Evolutionary conservation across 2,888 invertebrate genomes (phyloP).

Genomic region (Tuberolachnus salignus): DNA sequence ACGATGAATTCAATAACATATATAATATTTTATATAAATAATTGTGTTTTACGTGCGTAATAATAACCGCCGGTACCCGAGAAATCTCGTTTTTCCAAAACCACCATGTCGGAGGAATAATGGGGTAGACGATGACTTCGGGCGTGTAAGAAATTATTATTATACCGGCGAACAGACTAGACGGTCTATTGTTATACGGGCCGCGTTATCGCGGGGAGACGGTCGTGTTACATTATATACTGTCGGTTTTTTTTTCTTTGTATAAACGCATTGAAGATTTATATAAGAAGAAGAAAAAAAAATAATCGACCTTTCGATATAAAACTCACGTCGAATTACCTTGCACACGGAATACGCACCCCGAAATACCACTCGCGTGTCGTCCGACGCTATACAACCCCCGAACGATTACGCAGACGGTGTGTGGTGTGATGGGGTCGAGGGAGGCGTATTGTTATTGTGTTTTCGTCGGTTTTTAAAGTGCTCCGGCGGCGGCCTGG

Average conservation of each 20-base stretch:
- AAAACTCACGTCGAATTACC: too few species aligned
- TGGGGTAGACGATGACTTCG: neutral
- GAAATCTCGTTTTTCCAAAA: constrained; percentile 32
- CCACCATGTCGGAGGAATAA: neutral
- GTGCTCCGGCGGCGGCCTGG: too few species aligned
- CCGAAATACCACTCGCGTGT: too few species aligned
- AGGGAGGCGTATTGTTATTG: neutral
- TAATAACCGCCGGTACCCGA: constrained; percentile 16
- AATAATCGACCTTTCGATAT: too few species aligned
- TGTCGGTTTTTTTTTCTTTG: too few species aligned
- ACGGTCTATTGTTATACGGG: neutral
- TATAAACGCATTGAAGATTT: neutral
- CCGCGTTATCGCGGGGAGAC: neutral
- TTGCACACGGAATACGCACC: too few species aligned
- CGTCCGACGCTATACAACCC: too few species aligned
- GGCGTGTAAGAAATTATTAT: neutral
- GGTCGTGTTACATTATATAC: neutral
- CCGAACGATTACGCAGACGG: too few species aligned
- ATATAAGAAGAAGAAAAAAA: too few species aligned
- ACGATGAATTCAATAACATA: neutral
- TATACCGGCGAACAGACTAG: constrained; percentile 3
- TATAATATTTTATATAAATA: neutral
- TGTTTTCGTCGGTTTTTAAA: constrained; percentile 1
- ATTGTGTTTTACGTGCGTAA: too few species aligned
- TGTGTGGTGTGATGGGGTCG: too few species aligned